phyloP scores from a whole-genome alignment of 2,888 invertebrate species.

The Cephus pygmeus region DNA sequence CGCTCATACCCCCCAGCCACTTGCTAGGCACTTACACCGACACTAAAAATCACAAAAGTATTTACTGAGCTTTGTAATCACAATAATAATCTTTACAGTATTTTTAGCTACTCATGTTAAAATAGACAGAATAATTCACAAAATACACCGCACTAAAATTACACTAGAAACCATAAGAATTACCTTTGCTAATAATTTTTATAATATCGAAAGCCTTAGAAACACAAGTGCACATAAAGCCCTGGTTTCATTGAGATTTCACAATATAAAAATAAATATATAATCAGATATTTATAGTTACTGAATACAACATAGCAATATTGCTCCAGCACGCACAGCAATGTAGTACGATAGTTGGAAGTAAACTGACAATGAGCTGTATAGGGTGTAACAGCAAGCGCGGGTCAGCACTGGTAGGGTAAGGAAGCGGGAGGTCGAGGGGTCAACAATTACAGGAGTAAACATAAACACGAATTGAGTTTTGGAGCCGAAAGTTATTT shows the following conservation, averaged over 20 bases:
- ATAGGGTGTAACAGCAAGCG: neutral
- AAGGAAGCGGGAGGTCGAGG: slow-evolving; percentile 18
- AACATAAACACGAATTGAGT: slow-evolving; percentile 59
- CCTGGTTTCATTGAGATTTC: neutral
- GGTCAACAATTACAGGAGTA: slow-evolving; percentile 56
- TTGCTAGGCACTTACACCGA: neutral
- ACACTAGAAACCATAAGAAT: neutral
- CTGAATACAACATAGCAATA: neutral
- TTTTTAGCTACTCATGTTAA: neutral
- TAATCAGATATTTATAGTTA: neutral
- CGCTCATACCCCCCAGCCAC: slow-evolving; percentile 52
- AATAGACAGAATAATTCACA: neutral
- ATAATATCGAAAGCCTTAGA: neutral
- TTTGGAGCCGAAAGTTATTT: slow-evolving; percentile 8
- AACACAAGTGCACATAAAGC: neutral
- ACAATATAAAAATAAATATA: neutral
- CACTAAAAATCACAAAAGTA: neutral
- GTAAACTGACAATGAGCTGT: neutral
- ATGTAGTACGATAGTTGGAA: neutral
- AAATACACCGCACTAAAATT: neutral
- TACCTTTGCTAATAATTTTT: neutral
- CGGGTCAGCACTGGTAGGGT: slow-evolving; percentile 11
- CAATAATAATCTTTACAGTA: neutral
- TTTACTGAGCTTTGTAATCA: neutral
- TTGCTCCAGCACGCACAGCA: neutral